Conservation (phyloP, 2,888 invertebrate species). For the Homarus gammarus region DNA sequence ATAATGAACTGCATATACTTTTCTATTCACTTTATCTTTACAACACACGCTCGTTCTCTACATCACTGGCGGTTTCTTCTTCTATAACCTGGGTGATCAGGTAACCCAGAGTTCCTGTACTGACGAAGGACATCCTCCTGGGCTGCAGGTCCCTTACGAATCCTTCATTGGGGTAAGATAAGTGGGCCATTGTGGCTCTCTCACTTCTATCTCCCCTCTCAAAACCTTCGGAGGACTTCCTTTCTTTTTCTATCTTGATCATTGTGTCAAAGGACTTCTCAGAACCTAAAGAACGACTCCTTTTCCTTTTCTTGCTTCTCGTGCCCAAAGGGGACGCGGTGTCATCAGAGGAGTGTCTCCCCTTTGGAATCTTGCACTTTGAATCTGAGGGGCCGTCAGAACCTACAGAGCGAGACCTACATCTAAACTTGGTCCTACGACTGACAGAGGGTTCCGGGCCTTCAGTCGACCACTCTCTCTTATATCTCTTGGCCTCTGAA, state of each 20-base stretch:
- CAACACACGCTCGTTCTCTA: conserved; percentile 43
- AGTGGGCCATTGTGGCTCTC: background rate
- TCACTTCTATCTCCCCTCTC: background rate
- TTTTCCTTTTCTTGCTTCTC: background rate
- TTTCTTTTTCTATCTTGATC: background rate
- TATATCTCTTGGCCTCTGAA: background rate
- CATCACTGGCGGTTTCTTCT: conserved; percentile 62
- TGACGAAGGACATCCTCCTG: conserved; percentile 16
- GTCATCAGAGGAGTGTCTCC: background rate
- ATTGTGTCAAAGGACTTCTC: background rate
- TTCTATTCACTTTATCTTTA: background rate
- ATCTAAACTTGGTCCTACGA: background rate
- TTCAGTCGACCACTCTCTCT: background rate
- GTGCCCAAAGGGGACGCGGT: background rate
- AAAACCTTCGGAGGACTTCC: background rate
- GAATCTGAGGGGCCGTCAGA: background rate
- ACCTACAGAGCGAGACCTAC: background rate
- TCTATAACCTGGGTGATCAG: conserved; percentile 56
- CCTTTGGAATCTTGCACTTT: background rate
- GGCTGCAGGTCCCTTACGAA: conserved; percentile 45
- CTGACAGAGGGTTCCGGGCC: background rate
- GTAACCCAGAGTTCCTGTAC: conserved; percentile 31
- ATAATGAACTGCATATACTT: no score
- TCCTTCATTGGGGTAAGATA: conserved; percentile 34
- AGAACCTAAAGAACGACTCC: background rate